phyloP scores from a whole-genome alignment of 2,888 invertebrate genomes.

The Cerastis leucographa region DNA sequence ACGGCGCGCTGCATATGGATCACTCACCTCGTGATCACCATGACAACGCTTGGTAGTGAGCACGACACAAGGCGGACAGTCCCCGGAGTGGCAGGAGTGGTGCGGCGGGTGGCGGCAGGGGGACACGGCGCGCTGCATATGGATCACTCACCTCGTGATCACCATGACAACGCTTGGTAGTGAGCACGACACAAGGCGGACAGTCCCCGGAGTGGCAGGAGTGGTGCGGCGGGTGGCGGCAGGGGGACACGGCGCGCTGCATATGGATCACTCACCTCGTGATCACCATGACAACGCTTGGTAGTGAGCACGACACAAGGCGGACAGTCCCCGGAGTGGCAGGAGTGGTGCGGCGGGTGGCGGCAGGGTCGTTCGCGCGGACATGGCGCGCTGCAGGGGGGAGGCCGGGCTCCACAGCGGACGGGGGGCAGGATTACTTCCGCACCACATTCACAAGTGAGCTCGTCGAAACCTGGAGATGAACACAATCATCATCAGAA shows the following conservation, averaged over 20 bases:
- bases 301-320: slow-evolving; percentile 91
- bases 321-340: slow-evolving; percentile 93
- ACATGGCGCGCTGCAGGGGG: slow-evolving; percentile 95
- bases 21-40: slow-evolving; percentile 94
- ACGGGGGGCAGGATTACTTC: slow-evolving; percentile 97
- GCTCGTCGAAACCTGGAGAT: slow-evolving; percentile 94
- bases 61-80: slow-evolving; percentile 92
- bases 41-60: slow-evolving; percentile 88
- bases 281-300: slow-evolving; percentile 93
- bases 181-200: slow-evolving; percentile 89
- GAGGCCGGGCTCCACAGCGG: slow-evolving; percentile 97
- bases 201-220: slow-evolving; percentile 95
- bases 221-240: slow-evolving; percentile 96
- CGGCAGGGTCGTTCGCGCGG: slow-evolving; percentile 94
- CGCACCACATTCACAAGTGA: slow-evolving; percentile 97
- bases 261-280: slow-evolving; percentile 89
- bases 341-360: slow-evolving; percentile 96
- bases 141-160: slow-evolving; percentile 92
- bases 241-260: slow-evolving; percentile 93
- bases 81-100: slow-evolving; percentile 95
- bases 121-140: slow-evolving; percentile 92
- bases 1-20: slow-evolving; percentile 88
- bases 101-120: slow-evolving; percentile 95
- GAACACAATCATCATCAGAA: neutral
- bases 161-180: slow-evolving; percentile 92